Evolutionary conservation across 1,140 invertebrate species (phyloP).

Genomic region (Neomicropteryx cornuta): DNA sequence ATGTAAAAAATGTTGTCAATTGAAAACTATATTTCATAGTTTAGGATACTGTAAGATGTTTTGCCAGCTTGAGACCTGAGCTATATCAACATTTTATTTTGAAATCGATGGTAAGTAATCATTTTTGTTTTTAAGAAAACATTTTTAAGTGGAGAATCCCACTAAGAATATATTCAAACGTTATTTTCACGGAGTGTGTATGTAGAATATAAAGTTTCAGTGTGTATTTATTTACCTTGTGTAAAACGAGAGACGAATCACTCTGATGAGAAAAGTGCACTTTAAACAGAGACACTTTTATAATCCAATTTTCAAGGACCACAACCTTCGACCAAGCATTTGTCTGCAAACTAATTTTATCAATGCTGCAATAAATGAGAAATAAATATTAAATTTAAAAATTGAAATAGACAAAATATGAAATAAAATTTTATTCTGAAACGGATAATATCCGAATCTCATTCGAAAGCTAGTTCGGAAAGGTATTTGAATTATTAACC

Average conservation of each 20-base stretch:
- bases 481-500: too few relatives aligned
- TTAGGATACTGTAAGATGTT: too few relatives aligned
- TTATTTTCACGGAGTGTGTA: neutral
- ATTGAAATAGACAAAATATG: neutral
- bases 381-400: constrained; percentile 5
- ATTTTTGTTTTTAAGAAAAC: too few relatives aligned
- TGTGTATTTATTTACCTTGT: constrained; percentile 28
- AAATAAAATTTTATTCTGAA: neutral
- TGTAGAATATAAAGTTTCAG: constrained; percentile 1
- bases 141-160: too few relatives aligned
- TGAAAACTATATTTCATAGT: too few relatives aligned
- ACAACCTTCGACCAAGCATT: constrained; percentile 53
- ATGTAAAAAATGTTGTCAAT: too few relatives aligned
- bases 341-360: constrained; percentile 56
- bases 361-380: constrained; percentile 36
- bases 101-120: too few relatives aligned
- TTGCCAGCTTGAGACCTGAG: too few relatives aligned
- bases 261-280: constrained; percentile 60
- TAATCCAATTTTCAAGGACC: constrained; percentile 73
- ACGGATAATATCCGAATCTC: too few relatives aligned
- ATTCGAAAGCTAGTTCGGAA: too few relatives aligned
- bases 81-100: too few relatives aligned
- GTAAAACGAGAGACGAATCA: constrained; percentile 56
- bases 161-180: constrained; percentile 1
- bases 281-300: constrained; percentile 62